These are phyloP conservation scores for Vanessa atalanta DNA, from an alignment of 1,140 invertebrate genomes.

Conservation along the genomic window DNA sequence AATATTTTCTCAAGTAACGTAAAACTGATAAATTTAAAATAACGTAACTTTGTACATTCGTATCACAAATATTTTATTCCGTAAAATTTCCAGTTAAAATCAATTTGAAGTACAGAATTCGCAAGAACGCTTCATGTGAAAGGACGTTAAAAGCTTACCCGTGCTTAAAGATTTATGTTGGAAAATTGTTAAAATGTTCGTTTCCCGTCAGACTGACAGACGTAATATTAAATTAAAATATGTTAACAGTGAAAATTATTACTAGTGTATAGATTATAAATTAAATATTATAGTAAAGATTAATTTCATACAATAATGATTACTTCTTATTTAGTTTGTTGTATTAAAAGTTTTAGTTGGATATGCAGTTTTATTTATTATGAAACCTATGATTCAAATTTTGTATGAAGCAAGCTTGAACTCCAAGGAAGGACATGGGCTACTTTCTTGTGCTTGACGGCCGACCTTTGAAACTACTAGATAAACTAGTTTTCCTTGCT, in stretches of 20 bases:
- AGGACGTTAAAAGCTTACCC: slow-evolving; percentile 32
- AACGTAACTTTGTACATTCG: not conserved
- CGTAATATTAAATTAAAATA: slow-evolving; percentile 30
- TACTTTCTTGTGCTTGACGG: no score
- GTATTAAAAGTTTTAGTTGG: no score
- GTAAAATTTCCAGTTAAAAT: slow-evolving; percentile 7
- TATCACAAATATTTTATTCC: slow-evolving; percentile 2
- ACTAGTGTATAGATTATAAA: not conserved
- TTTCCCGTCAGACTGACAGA: slow-evolving; percentile 22
- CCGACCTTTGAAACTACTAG: no score
- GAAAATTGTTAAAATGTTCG: slow-evolving; percentile 26
- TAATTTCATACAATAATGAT: no score
- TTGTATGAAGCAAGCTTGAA: no score
- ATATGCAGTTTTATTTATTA: no score
- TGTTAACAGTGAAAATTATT: slow-evolving; percentile 10
- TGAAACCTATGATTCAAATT: no score
- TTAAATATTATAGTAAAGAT: no score
- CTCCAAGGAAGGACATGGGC: no score
- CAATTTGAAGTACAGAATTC: slow-evolving; percentile 14
- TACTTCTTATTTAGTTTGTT: no score
- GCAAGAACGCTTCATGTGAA: slow-evolving; percentile 13
- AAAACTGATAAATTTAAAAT: not conserved
- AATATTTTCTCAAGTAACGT: no score
- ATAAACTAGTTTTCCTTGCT: no score
- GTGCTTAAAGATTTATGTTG: slow-evolving; percentile 25